Percentiles rank a stretch among this genome's conserved stretches.
Evolutionary conservation across 1,140 invertebrate species (phyloP).

Genomic region (Drosophila bocqueti): DNA sequence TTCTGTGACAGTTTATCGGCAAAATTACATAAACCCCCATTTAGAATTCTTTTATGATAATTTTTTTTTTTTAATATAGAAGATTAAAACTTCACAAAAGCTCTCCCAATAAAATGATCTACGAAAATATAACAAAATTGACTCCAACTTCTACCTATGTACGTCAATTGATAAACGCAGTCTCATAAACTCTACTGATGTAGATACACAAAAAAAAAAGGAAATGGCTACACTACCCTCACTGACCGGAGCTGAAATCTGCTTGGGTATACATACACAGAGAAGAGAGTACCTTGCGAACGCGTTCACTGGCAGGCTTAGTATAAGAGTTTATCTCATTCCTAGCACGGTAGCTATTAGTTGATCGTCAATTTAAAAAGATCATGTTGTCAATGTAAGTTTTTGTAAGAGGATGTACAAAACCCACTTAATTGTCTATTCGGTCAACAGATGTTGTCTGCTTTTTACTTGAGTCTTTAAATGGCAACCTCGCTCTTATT

Average conservation of each 20-base stretch:
- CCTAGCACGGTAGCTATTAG: not conserved
- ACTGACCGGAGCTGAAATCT: not conserved
- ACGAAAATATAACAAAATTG: not conserved
- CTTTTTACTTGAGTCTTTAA: too few species aligned
- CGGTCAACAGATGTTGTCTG: too few species aligned
- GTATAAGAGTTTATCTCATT: not conserved
- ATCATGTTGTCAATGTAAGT: not conserved
- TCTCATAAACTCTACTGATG: not conserved
- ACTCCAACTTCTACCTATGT: not conserved
- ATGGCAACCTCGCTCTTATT: too few species aligned
- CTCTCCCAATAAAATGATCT: not conserved
- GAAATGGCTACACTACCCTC: conserved; percentile 3
- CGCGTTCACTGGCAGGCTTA: not conserved
- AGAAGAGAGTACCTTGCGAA: not conserved
- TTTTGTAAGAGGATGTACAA: not conserved
- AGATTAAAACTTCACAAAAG: not conserved
- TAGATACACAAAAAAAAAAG: conserved; percentile 1
- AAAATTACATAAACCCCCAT: not conserved
- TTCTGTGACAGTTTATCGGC: not conserved
- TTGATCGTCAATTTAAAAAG: not conserved
- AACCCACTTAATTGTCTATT: too few species aligned
- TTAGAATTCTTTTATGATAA: not conserved
- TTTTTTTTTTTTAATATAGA: not conserved
- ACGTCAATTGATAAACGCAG: not conserved
- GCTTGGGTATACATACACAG: conserved; percentile 8